These are phyloP conservation scores for Euwallacea similis DNA, from an alignment of 1,140 invertebrate genomes.

Conservation along the genomic window DNA sequence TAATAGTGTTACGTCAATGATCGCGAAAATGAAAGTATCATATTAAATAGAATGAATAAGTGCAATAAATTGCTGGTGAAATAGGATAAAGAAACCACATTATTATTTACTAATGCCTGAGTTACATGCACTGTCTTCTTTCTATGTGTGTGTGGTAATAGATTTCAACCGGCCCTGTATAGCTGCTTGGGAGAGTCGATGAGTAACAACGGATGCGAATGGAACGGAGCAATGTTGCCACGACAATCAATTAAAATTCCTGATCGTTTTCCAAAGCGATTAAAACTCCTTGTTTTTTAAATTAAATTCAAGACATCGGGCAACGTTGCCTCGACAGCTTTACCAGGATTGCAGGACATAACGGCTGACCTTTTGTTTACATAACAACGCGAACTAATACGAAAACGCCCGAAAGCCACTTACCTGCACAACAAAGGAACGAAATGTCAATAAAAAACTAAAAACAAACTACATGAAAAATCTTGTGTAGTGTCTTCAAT, in stretches of 20 bases:
- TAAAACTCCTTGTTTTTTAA: no score
- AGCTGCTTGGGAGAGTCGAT: no score
- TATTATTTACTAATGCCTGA: no score
- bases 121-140: no score
- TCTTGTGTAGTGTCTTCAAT: not conserved
- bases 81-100: not conserved
- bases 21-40: constrained; percentile 36
- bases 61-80: constrained; percentile 24
- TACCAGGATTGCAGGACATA: not conserved
- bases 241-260: no score
- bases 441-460: constrained; percentile 36
- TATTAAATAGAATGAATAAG: constrained; percentile 21
- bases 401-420: constrained; percentile 38
- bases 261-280: no score
- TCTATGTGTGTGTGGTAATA: no score
- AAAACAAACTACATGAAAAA: constrained; percentile 15
- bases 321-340: constrained; percentile 4
- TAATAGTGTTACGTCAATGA: constrained; percentile 20
- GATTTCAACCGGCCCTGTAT: no score
- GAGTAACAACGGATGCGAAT: no score
- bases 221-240: no score
- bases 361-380: constrained; percentile 44
- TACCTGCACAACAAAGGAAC: constrained; percentile 45
- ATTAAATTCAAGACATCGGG: not conserved
- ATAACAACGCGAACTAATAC: constrained; percentile 44